These are phyloP conservation scores for Panthera leo DNA, from an alignment of 2,113 vertebrate species.

Conservation along the genomic window DNA sequence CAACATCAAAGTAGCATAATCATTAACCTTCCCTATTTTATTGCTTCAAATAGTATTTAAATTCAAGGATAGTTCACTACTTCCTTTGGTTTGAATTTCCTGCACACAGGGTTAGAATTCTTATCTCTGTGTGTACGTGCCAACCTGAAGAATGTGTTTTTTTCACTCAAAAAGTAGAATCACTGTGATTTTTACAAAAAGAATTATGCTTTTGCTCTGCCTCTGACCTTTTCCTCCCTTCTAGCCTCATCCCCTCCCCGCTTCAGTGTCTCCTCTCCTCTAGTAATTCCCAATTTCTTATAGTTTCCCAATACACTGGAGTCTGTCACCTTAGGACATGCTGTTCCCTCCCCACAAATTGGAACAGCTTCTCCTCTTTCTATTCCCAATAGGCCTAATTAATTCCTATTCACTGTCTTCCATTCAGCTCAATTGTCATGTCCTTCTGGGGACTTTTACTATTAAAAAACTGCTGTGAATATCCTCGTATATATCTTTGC, in stretches of 20 bases:
- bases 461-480: neutral
- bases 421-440: neutral
- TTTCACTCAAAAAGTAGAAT: neutral
- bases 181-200: neutral
- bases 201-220: neutral
- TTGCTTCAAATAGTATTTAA: slow-evolving; percentile 51
- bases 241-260: neutral
- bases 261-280: neutral
- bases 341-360: neutral
- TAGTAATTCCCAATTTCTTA: neutral
- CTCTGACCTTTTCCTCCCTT: neutral
- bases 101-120: neutral
- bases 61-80: neutral
- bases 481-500: neutral
- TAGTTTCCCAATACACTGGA: neutral
- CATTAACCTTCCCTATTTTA: slow-evolving; percentile 53
- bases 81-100: slow-evolving; percentile 34
- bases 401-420: neutral
- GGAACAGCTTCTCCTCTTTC: neutral
- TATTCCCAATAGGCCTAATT: neutral
- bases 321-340: neutral
- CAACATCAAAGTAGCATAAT: slow-evolving; percentile 52
- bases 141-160: neutral
- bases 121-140: neutral
- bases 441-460: neutral